Conservation (phyloP, 2,113 vertebrate genomes). For the Eulacestoma nigropectus region DNA sequence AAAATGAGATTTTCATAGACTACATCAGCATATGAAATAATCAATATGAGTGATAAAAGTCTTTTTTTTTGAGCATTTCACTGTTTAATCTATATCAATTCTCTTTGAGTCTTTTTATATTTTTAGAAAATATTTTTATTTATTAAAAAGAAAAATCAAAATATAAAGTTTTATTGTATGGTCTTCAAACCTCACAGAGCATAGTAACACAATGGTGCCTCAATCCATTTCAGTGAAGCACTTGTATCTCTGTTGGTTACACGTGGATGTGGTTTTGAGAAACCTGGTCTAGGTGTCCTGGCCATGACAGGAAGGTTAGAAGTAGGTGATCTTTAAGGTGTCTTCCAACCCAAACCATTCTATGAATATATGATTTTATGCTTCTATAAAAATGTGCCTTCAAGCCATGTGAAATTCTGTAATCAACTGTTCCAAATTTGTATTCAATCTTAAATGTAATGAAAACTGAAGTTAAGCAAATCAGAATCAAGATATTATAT, state of each 20-base stretch:
- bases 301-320: neutral
- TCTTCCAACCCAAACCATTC: neutral
- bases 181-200: neutral
- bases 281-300: neutral
- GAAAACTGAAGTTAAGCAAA: neutral
- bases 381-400: neutral
- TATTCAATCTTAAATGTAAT: neutral
- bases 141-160: neutral
- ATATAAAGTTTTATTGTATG: neutral
- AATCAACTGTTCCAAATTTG: neutral
- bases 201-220: neutral
- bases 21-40: neutral
- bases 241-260: neutral
- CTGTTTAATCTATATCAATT: neutral
- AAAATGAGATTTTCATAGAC: neutral
- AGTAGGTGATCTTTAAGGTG: neutral
- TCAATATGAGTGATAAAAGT: neutral
- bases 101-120: neutral
- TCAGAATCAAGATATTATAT: neutral
- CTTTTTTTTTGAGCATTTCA: accelerated
- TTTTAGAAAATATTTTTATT: neutral
- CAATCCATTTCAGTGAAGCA: neutral
- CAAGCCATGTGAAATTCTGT: neutral
- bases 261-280: neutral
- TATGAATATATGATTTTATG: neutral